Evolutionary conservation across 2,797 vertebrate species (phyloP).

Genomic region (Crax fasciolata): DNA sequence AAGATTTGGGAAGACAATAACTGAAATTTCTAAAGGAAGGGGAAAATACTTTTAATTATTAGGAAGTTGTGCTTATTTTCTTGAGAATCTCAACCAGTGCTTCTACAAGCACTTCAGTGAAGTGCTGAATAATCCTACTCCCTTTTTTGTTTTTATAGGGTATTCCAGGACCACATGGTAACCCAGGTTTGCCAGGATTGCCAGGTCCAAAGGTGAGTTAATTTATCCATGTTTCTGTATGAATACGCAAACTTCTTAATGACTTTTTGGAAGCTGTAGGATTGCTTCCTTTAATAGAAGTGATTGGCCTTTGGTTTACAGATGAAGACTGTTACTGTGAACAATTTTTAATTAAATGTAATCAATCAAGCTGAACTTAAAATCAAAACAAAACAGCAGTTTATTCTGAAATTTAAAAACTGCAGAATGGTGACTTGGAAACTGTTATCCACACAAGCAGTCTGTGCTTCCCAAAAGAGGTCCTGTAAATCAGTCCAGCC

Average conservation of each 20-base stretch:
- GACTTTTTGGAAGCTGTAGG: background rate
- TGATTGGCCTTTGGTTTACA: background rate
- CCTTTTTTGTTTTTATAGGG: slow-evolving; percentile 84
- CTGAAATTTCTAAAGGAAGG: background rate
- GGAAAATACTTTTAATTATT: background rate
- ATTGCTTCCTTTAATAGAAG: background rate
- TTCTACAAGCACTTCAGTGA: background rate
- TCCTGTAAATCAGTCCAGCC: background rate
- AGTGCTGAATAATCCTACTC: background rate
- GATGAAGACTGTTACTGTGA: slow-evolving; percentile 5
- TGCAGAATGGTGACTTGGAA: background rate
- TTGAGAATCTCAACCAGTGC: background rate
- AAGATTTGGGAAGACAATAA: background rate
- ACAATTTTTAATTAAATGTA: slow-evolving; percentile 27
- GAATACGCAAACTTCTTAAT: background rate
- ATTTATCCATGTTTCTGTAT: background rate
- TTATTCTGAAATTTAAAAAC: background rate
- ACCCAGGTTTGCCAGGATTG: slow-evolving; percentile 91
- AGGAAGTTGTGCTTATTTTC: background rate
- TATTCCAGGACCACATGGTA: slow-evolving; percentile 91
- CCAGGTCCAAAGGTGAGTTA: slow-evolving; percentile 92
- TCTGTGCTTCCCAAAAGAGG: background rate
- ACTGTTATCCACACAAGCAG: background rate
- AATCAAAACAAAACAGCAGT: background rate
- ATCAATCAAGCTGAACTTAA: background rate